These are phyloP conservation scores for Cavia porcellus DNA, from an alignment of 2,113 vertebrate species.

Conservation along the genomic window DNA sequence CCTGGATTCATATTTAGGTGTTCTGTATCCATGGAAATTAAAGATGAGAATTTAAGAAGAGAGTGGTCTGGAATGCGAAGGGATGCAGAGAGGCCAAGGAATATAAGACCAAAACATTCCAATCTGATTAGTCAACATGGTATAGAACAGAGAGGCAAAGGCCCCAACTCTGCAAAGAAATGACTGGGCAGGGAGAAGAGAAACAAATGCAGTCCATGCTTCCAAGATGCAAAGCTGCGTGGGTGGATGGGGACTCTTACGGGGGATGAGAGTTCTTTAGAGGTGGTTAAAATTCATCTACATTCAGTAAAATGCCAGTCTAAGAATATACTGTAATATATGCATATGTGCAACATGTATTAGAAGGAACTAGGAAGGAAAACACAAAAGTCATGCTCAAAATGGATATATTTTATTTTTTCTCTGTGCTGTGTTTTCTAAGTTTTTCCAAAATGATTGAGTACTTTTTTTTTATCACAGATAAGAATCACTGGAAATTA, in stretches of 20 bases:
- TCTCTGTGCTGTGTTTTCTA: conserved; percentile 25
- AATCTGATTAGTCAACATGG: background rate
- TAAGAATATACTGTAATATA: background rate
- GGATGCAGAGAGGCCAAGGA: background rate
- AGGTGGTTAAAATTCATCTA: background rate
- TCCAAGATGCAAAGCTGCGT: background rate
- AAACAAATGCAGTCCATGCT: background rate
- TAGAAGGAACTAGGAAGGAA: background rate
- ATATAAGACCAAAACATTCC: background rate
- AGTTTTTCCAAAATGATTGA: background rate
- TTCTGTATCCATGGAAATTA: background rate
- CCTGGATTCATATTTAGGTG: background rate
- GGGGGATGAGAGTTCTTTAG: background rate
- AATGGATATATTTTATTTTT: background rate
- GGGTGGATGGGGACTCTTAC: background rate
- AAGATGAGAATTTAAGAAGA: conserved; percentile 31
- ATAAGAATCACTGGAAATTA: background rate
- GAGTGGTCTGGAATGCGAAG: background rate
- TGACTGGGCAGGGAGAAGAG: background rate
- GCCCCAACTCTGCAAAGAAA: background rate
- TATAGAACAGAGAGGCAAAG: background rate
- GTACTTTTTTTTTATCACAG: background rate
- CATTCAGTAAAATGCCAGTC: background rate
- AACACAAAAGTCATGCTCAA: background rate
- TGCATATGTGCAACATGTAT: background rate